Percentiles rank a stretch among this genome's conserved stretches.
These are phyloP conservation scores for Neopelma chrysocephalum DNA, from an alignment of 2,797 vertebrate species.

Conservation along the genomic window DNA sequence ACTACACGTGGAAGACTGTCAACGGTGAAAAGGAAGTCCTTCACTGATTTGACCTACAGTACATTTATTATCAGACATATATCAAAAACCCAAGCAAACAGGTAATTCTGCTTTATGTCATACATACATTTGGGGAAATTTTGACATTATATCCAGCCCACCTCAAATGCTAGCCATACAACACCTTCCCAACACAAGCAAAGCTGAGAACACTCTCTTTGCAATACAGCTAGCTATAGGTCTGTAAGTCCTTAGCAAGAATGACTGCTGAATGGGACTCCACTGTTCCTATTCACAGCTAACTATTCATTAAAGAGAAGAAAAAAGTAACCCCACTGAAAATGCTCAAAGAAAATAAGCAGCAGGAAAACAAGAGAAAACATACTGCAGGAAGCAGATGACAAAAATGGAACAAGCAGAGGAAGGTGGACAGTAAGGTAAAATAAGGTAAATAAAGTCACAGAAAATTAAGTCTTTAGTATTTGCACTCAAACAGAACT, in stretches of 20 bases:
- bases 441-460: background rate
- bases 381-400: background rate
- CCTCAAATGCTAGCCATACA: background rate
- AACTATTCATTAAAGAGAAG: background rate
- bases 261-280: background rate
- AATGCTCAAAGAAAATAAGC: background rate
- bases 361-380: background rate
- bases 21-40: background rate
- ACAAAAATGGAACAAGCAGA: background rate
- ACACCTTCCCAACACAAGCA: background rate
- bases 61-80: background rate
- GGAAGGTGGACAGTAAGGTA: background rate
- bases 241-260: background rate
- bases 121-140: background rate
- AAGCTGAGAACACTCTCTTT: background rate
- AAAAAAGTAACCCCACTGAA: background rate
- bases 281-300: background rate
- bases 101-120: background rate
- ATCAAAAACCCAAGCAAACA: background rate
- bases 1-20: background rate
- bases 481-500: background rate
- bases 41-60: background rate
- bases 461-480: background rate
- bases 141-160: background rate
- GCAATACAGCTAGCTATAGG: background rate